Evolutionary conservation across 2,888 invertebrate species (phyloP), one percentile per base, ranked within the genome.

Genomic region (Hoplodrina blanda): DNA sequence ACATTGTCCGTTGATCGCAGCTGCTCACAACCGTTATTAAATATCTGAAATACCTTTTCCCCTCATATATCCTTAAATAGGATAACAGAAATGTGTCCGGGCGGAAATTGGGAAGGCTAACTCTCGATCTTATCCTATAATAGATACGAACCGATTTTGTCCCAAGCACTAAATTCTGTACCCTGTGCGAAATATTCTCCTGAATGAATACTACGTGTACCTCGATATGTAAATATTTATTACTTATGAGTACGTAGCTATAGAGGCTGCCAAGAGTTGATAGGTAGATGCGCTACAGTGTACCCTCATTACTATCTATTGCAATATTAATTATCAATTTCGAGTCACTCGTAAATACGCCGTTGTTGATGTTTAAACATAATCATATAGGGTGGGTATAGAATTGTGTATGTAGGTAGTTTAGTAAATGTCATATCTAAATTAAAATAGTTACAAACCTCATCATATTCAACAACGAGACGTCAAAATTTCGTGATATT

Each of bases 91-190:
- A 66, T 69, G 54, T 72, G 63, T 46, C 62, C 78, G 64, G 33
- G 13, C 69, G 78, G 78, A 79, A 79, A 79, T 81, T 79, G 79
- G 37, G 59, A 69, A 65, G 67, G 62, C 67, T 79, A 78, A 62
- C 71, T 64, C 44, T 62, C 54, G 79, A 79, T 78, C 61, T 77
- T 77, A 79, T 79, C 78, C 62, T 15, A n/a, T 81, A 72, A 72
- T 30, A 76, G 59, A 81, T 62, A 64, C 53, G 33, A 63, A 63
- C 52, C 78, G n/a, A 62, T 73, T 69, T 78, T 44, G 73, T 64
- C 78, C 69, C 62, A 41, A 53, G 55, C 63, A 67, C 64, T 69
- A 67, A 78, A 78, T 79, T 66, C 25, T 44, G 25, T 50, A 53
- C 62, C 33, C 44, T 46, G 46, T 20, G n/a, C 49, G 52, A 20